phyloP scores from a whole-genome alignment of 2,113 vertebrate genomes.

The Sebastes schlegelii region DNA sequence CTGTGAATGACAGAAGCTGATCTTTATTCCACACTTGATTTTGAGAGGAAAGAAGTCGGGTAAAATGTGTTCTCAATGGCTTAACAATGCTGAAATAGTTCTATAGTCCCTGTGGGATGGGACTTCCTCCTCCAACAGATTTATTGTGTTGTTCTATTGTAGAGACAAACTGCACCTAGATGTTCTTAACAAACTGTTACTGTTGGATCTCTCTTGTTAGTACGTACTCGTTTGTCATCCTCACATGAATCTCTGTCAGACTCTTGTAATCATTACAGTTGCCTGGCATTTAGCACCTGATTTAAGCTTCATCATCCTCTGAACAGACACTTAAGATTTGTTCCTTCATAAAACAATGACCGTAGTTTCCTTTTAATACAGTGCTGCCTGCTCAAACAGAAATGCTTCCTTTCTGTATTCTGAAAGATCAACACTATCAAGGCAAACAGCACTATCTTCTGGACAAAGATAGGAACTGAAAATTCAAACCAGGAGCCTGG shows the following conservation, averaged over 20 bases:
- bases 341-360: background rate
- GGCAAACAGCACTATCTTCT: conserved; percentile 50
- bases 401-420: background rate
- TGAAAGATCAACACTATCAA: background rate
- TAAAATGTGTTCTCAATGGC: background rate
- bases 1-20: background rate
- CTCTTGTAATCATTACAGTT: background rate
- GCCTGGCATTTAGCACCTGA: background rate
- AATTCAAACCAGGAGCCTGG: background rate
- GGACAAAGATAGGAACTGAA: conserved; percentile 26
- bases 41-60: background rate
- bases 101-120: background rate
- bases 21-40: background rate
- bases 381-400: background rate
- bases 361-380: background rate
- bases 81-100: background rate
- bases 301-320: background rate
- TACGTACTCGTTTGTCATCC: background rate
- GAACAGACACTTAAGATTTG: background rate
- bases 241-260: background rate
- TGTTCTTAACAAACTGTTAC: background rate
- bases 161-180: background rate
- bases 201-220: background rate
- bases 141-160: background rate
- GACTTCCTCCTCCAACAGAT: background rate